A percentile compares a stretch with the other conserved stretches of the same genome.
Evolutionary conservation across 92 coral and sea anemone species (phyloP).

Genomic region (Umimayanthus kanabou): DNA sequence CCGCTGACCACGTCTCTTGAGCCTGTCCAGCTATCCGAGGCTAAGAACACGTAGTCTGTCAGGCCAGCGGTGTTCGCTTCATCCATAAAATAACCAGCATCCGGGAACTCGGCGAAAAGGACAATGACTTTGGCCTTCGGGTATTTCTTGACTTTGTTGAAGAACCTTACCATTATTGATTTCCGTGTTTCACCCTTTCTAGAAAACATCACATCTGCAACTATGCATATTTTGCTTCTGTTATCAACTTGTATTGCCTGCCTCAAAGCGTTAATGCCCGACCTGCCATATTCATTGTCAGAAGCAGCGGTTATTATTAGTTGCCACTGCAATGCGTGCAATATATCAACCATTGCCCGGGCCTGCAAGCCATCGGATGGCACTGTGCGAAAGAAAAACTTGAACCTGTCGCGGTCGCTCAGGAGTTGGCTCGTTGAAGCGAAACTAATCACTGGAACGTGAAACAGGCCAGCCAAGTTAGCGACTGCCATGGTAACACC

Average conservation of each 20-base stretch:
- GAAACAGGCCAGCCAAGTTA: conserved; percentile 76
- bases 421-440: conserved; percentile 83
- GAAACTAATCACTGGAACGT: conserved; percentile 80
- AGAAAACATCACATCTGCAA: conserved; percentile 65
- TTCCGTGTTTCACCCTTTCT: conserved; percentile 47
- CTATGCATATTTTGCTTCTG: conserved; percentile 52
- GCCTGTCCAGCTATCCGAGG: conserved; percentile 79
- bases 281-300: conserved; percentile 73
- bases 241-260: conserved; percentile 48
- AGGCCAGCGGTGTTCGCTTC: conserved; percentile 57
- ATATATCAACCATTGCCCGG: conserved; percentile 60
- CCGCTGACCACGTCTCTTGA: conserved; percentile 57
- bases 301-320: conserved; percentile 61
- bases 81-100: conserved; percentile 61
- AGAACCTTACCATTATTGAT: conserved; percentile 38
- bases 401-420: conserved; percentile 73
- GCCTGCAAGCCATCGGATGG: conserved; percentile 75
- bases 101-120: conserved; percentile 73
- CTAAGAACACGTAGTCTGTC: conserved; percentile 63
- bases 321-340: conserved; percentile 54
- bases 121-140: conserved; percentile 57
- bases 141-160: conserved; percentile 46
- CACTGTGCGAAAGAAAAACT: conserved; percentile 75
- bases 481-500: conserved; percentile 87
- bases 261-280: conserved; percentile 67